Percentiles rank a stretch among this genome's conserved stretches.
phyloP scores from a whole-genome alignment of 2,797 vertebrate species.

The Amblyopsis hoosieri region DNA sequence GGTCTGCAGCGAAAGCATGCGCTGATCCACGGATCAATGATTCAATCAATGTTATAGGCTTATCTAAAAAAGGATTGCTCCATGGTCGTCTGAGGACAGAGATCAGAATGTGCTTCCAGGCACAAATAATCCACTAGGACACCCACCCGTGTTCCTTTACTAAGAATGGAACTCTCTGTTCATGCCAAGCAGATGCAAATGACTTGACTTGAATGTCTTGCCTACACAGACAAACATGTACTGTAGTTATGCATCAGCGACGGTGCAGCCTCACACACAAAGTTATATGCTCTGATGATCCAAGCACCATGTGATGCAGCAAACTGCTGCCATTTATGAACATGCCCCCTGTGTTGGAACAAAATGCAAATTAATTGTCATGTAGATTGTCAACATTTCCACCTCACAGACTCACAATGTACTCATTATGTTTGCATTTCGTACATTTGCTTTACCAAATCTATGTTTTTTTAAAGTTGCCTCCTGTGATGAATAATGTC shows the following conservation, averaged over 20 bases:
- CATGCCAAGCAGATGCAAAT: constrained; percentile 57
- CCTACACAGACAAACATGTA: constrained; percentile 39
- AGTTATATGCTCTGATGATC: background rate
- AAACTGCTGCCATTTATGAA: constrained; percentile 8
- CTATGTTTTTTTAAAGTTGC: no score
- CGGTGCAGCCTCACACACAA: constrained; percentile 25
- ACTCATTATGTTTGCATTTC: no score
- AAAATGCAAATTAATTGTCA: constrained; percentile 10
- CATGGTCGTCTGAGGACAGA: constrained; percentile 36
- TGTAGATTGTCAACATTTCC: no score
- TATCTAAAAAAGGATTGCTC: constrained; percentile 14
- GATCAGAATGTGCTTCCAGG: constrained; percentile 43
- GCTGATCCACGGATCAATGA: background rate
- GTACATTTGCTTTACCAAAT: no score
- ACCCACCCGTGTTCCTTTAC: constrained; percentile 60
- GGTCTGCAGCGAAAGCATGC: background rate
- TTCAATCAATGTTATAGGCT: constrained; percentile 31
- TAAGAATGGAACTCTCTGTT: constrained; percentile 66
- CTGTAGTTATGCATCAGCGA: constrained; percentile 31
- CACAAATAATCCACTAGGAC: constrained; percentile 43
- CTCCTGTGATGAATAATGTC: no score
- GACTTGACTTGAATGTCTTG: constrained; percentile 12
- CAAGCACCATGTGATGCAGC: constrained; percentile 8
- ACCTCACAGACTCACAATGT: background rate
- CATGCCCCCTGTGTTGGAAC: constrained; percentile 14